phyloP scores from a whole-genome alignment of 1,140 invertebrate genomes.

The Papilio glaucus region DNA sequence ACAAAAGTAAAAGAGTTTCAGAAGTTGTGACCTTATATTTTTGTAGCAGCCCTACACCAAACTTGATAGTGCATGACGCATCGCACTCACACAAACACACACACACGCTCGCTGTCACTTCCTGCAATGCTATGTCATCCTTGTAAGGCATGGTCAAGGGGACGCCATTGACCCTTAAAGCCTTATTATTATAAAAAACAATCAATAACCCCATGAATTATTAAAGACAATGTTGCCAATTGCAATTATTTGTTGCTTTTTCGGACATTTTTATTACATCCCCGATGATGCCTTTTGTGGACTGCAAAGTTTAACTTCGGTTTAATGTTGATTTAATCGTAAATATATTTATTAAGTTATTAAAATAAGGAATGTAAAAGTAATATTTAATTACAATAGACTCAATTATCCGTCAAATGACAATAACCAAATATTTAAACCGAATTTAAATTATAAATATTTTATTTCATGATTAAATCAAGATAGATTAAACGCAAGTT shows the following conservation, averaged over 20 bases:
- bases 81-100: slow-evolving; percentile 47
- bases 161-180: slow-evolving; percentile 25
- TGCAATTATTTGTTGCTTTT: slow-evolving; percentile 7
- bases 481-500: too few relatives aligned
- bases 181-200: slow-evolving; percentile 20
- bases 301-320: neutral
- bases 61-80: slow-evolving; percentile 60
- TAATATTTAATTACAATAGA: too few relatives aligned
- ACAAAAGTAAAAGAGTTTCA: neutral
- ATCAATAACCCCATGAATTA: slow-evolving; percentile 27
- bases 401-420: too few relatives aligned
- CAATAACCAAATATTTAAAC: too few relatives aligned
- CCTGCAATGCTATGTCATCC: slow-evolving; percentile 62
- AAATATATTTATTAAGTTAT: neutral
- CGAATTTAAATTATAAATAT: too few relatives aligned
- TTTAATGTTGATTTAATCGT: neutral
- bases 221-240: neutral
- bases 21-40: neutral
- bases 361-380: neutral
- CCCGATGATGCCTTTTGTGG: neutral
- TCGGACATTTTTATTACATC: slow-evolving; percentile 8
- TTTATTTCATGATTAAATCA: too few relatives aligned
- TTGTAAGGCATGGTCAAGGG: slow-evolving; percentile 37
- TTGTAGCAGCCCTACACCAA: slow-evolving; percentile 40
- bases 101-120: slow-evolving; percentile 43